These are phyloP conservation scores for Tipula unca DNA, from an alignment of 2,888 invertebrate species.

Conservation along the genomic window DNA sequence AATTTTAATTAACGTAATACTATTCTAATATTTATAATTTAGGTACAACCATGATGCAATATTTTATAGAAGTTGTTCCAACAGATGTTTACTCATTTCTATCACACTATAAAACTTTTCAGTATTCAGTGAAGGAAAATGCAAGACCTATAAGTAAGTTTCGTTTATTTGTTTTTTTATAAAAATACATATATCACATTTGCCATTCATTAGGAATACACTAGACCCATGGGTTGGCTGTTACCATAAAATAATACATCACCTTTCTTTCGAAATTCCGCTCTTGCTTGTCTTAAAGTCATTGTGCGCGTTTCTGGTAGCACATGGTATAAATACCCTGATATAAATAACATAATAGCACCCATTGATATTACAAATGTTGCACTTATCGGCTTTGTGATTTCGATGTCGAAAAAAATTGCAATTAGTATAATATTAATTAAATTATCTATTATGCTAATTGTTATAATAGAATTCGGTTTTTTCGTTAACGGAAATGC, in stretches of 20 bases:
- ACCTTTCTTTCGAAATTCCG: conserved; percentile 21
- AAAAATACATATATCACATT: neutral
- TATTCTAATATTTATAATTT: conserved; percentile 29
- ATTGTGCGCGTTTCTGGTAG: conserved; percentile 23
- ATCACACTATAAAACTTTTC: conserved; percentile 69
- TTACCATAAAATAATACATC: conserved; percentile 22
- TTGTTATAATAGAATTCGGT: neutral
- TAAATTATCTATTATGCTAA: neutral
- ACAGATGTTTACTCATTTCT: conserved; percentile 81
- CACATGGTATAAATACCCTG: neutral
- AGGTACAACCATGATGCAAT: conserved; percentile 69
- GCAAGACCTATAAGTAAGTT: conserved; percentile 60
- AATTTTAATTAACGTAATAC: neutral
- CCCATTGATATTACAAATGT: conserved; percentile 14
- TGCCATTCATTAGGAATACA: neutral
- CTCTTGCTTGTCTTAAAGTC: conserved; percentile 22
- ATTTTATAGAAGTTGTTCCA: conserved; percentile 93
- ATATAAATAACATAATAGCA: conserved; percentile 1
- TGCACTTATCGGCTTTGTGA: neutral
- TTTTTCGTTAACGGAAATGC: conserved; percentile 16
- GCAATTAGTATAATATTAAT: conserved; percentile 15
- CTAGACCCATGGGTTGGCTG: conserved; percentile 2
- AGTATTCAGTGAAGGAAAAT: conserved; percentile 90
- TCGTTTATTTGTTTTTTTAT: conserved; percentile 31
- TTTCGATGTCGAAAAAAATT: neutral